Base-by-base conservation (phyloP, 2,888 invertebrate genomes). In the Apodemia hepburni region DNA sequence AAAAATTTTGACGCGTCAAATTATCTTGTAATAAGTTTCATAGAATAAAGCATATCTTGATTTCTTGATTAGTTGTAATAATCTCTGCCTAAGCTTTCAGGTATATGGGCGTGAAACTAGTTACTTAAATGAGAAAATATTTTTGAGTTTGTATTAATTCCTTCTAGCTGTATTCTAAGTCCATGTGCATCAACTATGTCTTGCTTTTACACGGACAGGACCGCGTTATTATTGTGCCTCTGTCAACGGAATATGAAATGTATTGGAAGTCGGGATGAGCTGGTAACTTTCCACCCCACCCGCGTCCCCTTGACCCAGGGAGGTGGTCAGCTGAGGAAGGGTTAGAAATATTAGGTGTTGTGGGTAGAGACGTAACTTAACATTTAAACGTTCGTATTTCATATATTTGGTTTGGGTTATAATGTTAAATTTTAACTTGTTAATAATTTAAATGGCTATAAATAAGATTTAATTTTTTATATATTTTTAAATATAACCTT, bases 201-300 rank as follows among this genome's bases (percentile, higher is more conserved):
- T 80, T 84, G 86, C 84, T 85, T 84, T 85, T 86, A 83, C 87
- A 85, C 84, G 80, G 77, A 75, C 73, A 75, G 80, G 68, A 75
- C 76, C 78, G 82, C 84, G 85, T 89, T 87, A 90, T 90, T 91
- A 90, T 89, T 91, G 89, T 85, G 88, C 89, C 87, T 87, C 90
- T 90, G 91, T 91, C 91, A 89, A 87, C 90, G 90, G 90, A 91
- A 91, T 90, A 91, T 91, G 90, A 91, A 91, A 90, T 91, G 89
- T 91, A 90, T 91, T 90, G 90, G 86, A 81, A 81, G 79, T 76
- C 71, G 85, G 89, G 90, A 89, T 89, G 90, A 87, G 87, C 81
- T 74, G 69, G 51, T 51, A 51, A 51, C 51, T 51, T 51, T 51
- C 51, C 51, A 51, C 51, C 51, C 51, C 51, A 51, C 66, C 72